Conservation (phyloP, 2,113 vertebrate species). For the Burhinus oedicnemus region DNA sequence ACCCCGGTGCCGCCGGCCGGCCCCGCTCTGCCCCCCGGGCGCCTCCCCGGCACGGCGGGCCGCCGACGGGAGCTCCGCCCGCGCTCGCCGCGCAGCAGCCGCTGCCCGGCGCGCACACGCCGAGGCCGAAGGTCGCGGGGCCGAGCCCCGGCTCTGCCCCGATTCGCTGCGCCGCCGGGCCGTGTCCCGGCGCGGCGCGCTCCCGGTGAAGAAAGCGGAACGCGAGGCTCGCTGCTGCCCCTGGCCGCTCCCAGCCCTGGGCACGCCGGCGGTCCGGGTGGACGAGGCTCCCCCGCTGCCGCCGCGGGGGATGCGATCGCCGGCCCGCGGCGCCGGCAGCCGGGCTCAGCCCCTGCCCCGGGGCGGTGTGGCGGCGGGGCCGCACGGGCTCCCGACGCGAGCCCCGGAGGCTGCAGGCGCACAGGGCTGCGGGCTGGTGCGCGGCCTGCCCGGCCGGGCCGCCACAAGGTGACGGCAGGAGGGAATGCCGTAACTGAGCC, state of each 20-base stretch:
- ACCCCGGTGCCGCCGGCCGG: too few species aligned
- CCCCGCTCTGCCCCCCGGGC: not conserved
- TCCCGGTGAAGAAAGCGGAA: not conserved
- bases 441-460: not conserved
- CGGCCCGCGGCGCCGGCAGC: too few species aligned
- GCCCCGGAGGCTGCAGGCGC: not conserved
- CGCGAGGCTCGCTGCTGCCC: not conserved
- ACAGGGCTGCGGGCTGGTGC: not conserved
- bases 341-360: too few species aligned
- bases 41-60: not conserved
- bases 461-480: rapidly evolving
- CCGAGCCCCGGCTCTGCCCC: not conserved
- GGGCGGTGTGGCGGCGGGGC: too few species aligned
- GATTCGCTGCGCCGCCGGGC: not conserved
- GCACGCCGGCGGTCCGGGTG: too few species aligned
- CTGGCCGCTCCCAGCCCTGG: not conserved
- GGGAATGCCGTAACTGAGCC: rapidly evolving
- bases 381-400: not conserved
- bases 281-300: too few species aligned
- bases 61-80: too few species aligned
- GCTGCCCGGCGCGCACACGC: not conserved
- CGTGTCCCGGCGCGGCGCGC: not conserved
- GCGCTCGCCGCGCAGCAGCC: too few species aligned
- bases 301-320: too few species aligned
- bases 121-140: not conserved